Evolutionary conservation across 2,888 invertebrate species (phyloP).

Genomic region (Nineta flava): DNA sequence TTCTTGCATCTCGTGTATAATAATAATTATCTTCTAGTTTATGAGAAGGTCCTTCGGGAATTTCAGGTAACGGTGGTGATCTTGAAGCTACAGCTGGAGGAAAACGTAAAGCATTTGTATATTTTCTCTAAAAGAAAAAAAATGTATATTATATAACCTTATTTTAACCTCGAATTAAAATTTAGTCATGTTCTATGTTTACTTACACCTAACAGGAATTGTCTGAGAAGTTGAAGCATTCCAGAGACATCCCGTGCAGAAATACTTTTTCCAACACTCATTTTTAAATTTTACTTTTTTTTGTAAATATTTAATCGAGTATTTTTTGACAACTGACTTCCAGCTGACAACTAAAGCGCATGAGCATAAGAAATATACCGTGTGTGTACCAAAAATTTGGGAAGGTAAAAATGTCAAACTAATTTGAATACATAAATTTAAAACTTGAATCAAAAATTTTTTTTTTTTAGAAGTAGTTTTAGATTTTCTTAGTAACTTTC

Average conservation of each 20-base stretch:
- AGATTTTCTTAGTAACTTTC: no score
- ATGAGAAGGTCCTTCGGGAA: constrained; percentile 73
- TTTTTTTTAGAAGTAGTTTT: no score
- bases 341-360: no score
- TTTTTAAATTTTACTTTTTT: no score
- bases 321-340: no score
- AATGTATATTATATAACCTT: neutral
- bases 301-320: no score
- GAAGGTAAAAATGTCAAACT: no score
- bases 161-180: constrained; percentile 9
- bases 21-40: constrained; percentile 73
- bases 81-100: constrained; percentile 49
- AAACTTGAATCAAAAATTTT: no score
- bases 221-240: constrained; percentile 39
- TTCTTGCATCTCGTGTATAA: constrained; percentile 62
- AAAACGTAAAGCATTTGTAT: constrained; percentile 47
- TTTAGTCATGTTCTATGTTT: constrained; percentile 12
- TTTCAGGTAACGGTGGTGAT: constrained; percentile 62
- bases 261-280: constrained; percentile 20
- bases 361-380: no score
- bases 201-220: constrained; percentile 49
- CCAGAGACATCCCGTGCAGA: constrained; percentile 48
- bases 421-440: no score
- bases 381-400: no score
- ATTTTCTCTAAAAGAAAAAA: constrained; percentile 34